A percentile compares a stretch with the other conserved stretches of the same genome.
Conservation (phyloP, 2,113 vertebrate species). For the Eurystomus gularis region DNA sequence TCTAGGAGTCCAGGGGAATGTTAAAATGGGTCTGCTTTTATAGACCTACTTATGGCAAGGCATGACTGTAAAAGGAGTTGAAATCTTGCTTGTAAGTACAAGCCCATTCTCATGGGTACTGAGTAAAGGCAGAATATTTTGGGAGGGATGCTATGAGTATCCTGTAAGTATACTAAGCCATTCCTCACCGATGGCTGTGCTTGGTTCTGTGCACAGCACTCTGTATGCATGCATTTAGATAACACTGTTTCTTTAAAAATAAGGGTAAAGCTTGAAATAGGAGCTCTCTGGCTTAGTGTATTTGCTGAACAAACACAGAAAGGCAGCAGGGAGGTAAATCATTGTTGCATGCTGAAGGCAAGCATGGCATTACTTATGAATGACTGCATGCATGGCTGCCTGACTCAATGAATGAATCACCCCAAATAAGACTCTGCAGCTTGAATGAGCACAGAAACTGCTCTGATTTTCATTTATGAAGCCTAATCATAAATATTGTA, state of each 20-base stretch:
- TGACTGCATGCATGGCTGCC: slow-evolving; percentile 59
- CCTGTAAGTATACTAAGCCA: neutral
- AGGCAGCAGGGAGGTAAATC: slow-evolving; percentile 48
- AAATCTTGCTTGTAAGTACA: neutral
- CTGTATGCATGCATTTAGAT: neutral
- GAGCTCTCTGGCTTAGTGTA: neutral
- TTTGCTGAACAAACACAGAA: slow-evolving; percentile 35
- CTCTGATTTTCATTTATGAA: slow-evolving; percentile 44
- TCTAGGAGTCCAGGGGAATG: neutral
- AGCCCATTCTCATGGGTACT: neutral
- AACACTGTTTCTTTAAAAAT: slow-evolving; percentile 24
- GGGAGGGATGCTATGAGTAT: neutral
- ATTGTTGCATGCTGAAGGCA: slow-evolving; percentile 41
- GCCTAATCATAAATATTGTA: slow-evolving; percentile 59
- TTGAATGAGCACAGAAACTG: neutral
- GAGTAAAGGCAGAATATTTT: neutral
- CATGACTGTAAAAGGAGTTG: neutral
- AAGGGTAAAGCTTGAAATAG: neutral
- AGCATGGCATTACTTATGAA: slow-evolving; percentile 59
- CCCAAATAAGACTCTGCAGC: slow-evolving; percentile 1
- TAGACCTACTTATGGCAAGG: neutral
- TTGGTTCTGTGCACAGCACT: neutral
- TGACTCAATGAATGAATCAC: slow-evolving; percentile 71
- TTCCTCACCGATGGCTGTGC: neutral
- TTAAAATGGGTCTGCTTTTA: neutral